phyloP scores from a whole-genome alignment of 2,888 invertebrate species.

The Scaptomyza flava region DNA sequence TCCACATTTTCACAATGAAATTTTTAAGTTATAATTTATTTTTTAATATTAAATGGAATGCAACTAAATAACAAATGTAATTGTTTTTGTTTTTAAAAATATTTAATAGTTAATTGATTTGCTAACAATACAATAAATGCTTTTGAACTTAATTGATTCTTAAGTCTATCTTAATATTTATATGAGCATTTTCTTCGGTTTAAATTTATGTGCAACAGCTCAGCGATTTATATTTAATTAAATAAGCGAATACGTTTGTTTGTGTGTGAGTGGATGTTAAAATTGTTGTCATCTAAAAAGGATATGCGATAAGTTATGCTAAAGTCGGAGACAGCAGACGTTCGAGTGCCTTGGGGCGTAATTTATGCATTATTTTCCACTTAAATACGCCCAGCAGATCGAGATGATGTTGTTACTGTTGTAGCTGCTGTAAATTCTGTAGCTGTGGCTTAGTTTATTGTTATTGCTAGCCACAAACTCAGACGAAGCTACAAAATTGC shows the following conservation, averaged over 20 bases:
- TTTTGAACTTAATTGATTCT: background rate
- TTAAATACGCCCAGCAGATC: conserved; percentile 50
- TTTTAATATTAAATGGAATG: too few relatives aligned
- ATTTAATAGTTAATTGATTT: background rate
- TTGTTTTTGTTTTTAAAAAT: too few relatives aligned
- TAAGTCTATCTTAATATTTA: conserved; percentile 28
- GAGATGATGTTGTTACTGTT: conserved; percentile 10
- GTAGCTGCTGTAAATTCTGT: conserved; percentile 10
- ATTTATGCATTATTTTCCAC: conserved; percentile 77
- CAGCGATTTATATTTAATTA: conserved; percentile 74
- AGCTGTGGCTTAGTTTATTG: conserved; percentile 32
- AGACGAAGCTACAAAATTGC: conserved; percentile 41
- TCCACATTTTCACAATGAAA: too few relatives aligned
- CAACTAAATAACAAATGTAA: too few relatives aligned
- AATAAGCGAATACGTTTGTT: conserved; percentile 46
- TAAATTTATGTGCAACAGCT: conserved; percentile 67
- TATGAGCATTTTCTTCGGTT: conserved; percentile 37
- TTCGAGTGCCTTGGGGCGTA: conserved; percentile 58
- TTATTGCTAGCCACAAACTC: conserved; percentile 39
- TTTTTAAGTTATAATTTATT: background rate
- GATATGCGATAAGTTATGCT: conserved; percentile 74
- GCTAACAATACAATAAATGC: background rate
- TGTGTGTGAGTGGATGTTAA: conserved; percentile 22
- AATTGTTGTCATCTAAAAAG: conserved; percentile 63
- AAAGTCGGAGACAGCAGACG: conserved; percentile 35